Conservation (phyloP, 2,797 vertebrate genomes). For the Odontamblyopus rebecca region DNA sequence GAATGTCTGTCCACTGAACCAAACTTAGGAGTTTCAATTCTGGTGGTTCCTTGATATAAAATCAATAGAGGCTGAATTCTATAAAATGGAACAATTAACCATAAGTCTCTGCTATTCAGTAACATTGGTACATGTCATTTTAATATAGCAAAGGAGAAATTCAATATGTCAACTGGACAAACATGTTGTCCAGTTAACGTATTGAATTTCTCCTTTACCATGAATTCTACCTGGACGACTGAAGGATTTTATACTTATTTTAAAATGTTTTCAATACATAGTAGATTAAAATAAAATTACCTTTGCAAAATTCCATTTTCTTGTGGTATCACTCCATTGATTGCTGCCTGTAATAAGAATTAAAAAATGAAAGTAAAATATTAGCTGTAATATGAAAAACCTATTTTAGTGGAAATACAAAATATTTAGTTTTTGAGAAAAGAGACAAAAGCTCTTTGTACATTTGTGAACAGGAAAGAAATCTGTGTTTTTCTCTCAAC, state of each 20-base stretch:
- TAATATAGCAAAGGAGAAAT: neutral
- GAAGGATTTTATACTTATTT: neutral
- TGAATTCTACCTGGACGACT: no score
- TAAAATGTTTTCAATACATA: neutral
- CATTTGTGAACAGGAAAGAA: no score
- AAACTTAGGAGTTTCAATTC: neutral
- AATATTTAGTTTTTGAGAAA: no score
- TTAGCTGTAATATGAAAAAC: no score
- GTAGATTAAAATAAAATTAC: slow-evolving; percentile 68
- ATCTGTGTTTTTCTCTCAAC: no score
- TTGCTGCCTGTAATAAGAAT: slow-evolving; percentile 90
- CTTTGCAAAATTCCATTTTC: slow-evolving; percentile 98
- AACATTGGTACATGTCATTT: neutral
- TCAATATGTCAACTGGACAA: no score
- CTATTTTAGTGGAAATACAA: no score
- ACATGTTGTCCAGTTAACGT: no score
- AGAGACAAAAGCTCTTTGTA: no score
- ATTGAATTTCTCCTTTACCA: no score
- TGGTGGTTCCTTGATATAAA: neutral
- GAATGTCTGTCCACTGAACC: neutral
- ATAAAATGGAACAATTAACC: neutral
- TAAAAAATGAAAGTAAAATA: neutral
- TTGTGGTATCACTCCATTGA: slow-evolving; percentile 98
- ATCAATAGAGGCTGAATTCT: no score
- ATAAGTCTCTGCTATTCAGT: neutral